Conservation (phyloP, 2,797 vertebrate genomes). For the Microcaecilia unicolor region DNA sequence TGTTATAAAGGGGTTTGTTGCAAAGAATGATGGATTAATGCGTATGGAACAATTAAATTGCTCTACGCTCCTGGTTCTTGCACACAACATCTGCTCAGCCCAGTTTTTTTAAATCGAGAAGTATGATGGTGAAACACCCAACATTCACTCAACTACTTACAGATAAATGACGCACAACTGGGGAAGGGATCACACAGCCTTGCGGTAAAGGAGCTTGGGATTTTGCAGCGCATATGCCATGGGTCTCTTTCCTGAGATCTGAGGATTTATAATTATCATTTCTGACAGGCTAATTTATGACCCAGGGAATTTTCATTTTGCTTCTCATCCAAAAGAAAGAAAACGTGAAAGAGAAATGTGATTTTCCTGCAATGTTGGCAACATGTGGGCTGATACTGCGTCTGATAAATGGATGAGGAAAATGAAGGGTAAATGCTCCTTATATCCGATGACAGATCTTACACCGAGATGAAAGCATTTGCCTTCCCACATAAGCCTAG, state of each 20-base stretch:
- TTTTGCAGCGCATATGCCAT: neutral
- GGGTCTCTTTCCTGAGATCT: neutral
- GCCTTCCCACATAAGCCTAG: neutral
- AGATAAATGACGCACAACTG: neutral
- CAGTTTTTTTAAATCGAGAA: too few species aligned
- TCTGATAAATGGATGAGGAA: accelerated
- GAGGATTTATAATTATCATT: neutral
- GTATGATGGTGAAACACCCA: neutral
- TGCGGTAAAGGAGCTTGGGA: neutral
- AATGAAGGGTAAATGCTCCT: neutral
- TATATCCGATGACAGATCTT: neutral
- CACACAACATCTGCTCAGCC: too few species aligned
- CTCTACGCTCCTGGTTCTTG: neutral
- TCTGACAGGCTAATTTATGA: neutral
- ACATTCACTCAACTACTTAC: neutral
- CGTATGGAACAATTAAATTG: too few species aligned
- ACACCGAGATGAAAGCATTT: neutral
- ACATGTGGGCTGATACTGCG: neutral
- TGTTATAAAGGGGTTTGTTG: too few species aligned
- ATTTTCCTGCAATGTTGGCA: conserved; percentile 7
- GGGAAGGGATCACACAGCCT: neutral
- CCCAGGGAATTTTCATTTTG: accelerated
- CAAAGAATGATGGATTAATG: too few species aligned
- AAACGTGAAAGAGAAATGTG: accelerated
- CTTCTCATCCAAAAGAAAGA: neutral